Base-by-base conservation (phyloP, 2,888 invertebrate genomes). In the Orchesella flavescens region DNA sequence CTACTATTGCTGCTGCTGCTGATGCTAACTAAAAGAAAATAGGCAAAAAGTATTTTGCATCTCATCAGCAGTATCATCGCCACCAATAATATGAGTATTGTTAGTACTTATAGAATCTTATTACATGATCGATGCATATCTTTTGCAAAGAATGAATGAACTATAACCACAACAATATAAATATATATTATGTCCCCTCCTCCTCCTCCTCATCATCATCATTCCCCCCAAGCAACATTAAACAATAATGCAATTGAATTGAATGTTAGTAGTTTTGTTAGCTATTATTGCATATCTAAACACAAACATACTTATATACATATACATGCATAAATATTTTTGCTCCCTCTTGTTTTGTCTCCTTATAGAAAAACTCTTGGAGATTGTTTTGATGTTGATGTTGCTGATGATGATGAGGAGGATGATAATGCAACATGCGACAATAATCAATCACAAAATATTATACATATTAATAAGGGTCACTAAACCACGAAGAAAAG, bases 381-480 rank as follows among this genome's bases (percentile, higher is more conserved):
- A 34, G 34, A 53, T n/a, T 53, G 10, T 53, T 53, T 2, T 53
- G 15, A n/a, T 44, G 7, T 66, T 43, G 66, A 66, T 43, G 43
- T 65, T 7, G 61, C 23, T 63, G 63, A 23, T 78, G 78, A 71
- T 71, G 79, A 72, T 72, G 65, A 61, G 5, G 49, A 77, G 46
- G 77, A 59, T 71, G 69, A 79, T 71, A 79, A 53, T 79, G 72
- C 72, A 73, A 73, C 81, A 75, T 66, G 68, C 61, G 76, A 82
- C 82, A 80, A 75, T 84, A 79, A 79, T 84, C 84, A 84, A 84
- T 84, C 84, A 84, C 79, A 84, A 84, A 80, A 80, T 83, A 83
- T 79, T 79, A 84, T 84, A 68, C 84, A 84, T 84, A 84, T 84
- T 84, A 84, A 84, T 84, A 80, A 84, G 84, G 84, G 84, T 84